Conservation (phyloP, 1,140 invertebrate genomes). For the Drosophila ficusphila region DNA sequence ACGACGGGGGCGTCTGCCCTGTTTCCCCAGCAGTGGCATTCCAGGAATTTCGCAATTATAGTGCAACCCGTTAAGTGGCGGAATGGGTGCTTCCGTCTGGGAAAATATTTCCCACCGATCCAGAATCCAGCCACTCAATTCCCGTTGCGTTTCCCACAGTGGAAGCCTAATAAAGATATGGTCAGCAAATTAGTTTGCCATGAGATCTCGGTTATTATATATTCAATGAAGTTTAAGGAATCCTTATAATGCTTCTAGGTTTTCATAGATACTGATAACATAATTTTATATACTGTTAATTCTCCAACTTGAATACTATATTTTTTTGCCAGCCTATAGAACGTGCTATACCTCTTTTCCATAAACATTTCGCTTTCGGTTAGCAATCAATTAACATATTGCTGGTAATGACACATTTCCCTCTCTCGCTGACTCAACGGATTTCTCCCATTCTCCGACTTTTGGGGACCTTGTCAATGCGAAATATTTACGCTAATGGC, state of each 20-base stretch:
- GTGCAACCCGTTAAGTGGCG: slow-evolving; percentile 25
- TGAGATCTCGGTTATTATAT: background rate
- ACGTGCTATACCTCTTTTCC: slow-evolving; percentile 25
- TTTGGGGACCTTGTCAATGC: slow-evolving; percentile 46
- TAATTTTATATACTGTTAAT: no score
- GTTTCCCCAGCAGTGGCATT: slow-evolving; percentile 32
- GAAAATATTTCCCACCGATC: slow-evolving; percentile 29
- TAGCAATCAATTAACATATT: slow-evolving; percentile 43
- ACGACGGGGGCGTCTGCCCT: slow-evolving; percentile 59
- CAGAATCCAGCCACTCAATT: slow-evolving; percentile 5
- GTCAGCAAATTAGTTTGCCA: background rate
- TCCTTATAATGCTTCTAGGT: background rate
- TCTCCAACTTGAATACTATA: slow-evolving; percentile 15
- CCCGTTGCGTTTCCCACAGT: slow-evolving; percentile 15
- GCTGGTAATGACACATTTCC: slow-evolving; percentile 42
- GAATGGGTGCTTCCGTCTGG: slow-evolving; percentile 34
- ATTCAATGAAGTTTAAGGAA: background rate
- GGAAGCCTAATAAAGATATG: background rate
- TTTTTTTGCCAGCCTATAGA: background rate
- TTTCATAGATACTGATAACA: no score
- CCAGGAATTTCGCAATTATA: slow-evolving; percentile 28
- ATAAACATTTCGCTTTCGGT: slow-evolving; percentile 39
- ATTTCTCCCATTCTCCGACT: slow-evolving; percentile 9
- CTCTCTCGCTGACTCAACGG: slow-evolving; percentile 19
- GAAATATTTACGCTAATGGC: slow-evolving; percentile 47